phyloP scores from a whole-genome alignment of 2,888 invertebrate genomes.

The Anoplius nigerrimus region DNA sequence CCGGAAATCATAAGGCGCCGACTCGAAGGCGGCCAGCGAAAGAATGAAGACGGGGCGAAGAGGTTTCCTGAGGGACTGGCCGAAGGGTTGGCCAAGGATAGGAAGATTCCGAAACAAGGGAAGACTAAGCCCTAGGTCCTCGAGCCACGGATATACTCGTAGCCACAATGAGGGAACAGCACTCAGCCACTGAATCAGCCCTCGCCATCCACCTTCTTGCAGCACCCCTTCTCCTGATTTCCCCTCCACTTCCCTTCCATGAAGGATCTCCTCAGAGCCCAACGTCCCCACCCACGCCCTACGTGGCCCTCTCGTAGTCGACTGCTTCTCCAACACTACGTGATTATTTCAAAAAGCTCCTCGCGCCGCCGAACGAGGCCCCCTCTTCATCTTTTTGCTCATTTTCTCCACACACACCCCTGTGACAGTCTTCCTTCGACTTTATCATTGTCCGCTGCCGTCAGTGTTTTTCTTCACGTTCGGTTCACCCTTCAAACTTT shows the following conservation, averaged over 20 bases:
- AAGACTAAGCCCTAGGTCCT: constrained; percentile 55
- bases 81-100: constrained; percentile 36
- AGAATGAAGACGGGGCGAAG: constrained; percentile 25
- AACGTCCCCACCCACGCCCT: constrained; percentile 36
- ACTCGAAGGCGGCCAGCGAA: constrained; percentile 10
- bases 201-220: constrained; percentile 43
- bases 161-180: constrained; percentile 60
- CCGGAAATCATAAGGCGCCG: constrained; percentile 1
- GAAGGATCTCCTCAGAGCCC: neutral
- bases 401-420: constrained; percentile 8
- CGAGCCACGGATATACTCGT: constrained; percentile 57
- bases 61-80: constrained; percentile 36
- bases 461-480: neutral
- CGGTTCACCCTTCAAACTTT: neutral
- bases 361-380: constrained; percentile 55
- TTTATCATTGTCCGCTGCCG: too few species aligned
- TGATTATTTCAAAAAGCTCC: constrained; percentile 70
- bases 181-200: constrained; percentile 64
- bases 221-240: constrained; percentile 6
- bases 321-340: constrained; percentile 65
- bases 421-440: too few species aligned
- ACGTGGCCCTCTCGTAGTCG: constrained; percentile 41
- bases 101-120: constrained; percentile 26
- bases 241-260: constrained; percentile 6
- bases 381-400: constrained; percentile 14